Percentiles rank a stretch among this genome's conserved stretches.
Evolutionary conservation across 2,888 invertebrate genomes (phyloP).

Genomic region (Ormyrus nitidulus): DNA sequence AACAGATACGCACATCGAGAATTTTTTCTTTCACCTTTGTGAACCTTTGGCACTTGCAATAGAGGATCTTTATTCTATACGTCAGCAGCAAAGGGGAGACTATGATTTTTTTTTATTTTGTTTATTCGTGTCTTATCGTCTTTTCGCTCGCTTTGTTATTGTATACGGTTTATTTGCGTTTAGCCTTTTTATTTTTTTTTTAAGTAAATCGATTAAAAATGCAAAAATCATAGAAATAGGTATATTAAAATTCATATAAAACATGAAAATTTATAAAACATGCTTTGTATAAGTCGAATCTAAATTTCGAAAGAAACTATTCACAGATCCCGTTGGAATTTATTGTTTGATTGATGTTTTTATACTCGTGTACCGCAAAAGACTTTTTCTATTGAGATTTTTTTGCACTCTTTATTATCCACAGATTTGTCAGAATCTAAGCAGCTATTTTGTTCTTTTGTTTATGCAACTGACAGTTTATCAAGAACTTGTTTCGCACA

Average conservation of each 20-base stretch:
- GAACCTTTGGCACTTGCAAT: conserved; percentile 52
- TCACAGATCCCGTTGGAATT: conserved; percentile 16
- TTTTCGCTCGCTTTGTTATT: neutral
- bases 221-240: conserved; percentile 41
- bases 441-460: neutral
- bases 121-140: neutral
- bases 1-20: conserved; percentile 4
- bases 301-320: conserved; percentile 38
- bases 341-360: conserved; percentile 40
- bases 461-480: neutral
- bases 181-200: neutral
- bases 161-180: neutral
- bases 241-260: conserved; percentile 46
- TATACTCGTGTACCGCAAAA: conserved; percentile 6
- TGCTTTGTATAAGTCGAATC: conserved; percentile 21
- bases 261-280: conserved; percentile 42
- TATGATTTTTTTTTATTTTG: conserved; percentile 24
- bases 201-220: conserved; percentile 28
- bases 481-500: neutral
- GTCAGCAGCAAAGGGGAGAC: conserved; percentile 33
- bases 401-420: neutral
- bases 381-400: neutral
- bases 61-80: conserved; percentile 38
- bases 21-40: conserved; percentile 13
- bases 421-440: neutral